phyloP scores from a whole-genome alignment of 2,797 vertebrate species.

The Falco naumanni region DNA sequence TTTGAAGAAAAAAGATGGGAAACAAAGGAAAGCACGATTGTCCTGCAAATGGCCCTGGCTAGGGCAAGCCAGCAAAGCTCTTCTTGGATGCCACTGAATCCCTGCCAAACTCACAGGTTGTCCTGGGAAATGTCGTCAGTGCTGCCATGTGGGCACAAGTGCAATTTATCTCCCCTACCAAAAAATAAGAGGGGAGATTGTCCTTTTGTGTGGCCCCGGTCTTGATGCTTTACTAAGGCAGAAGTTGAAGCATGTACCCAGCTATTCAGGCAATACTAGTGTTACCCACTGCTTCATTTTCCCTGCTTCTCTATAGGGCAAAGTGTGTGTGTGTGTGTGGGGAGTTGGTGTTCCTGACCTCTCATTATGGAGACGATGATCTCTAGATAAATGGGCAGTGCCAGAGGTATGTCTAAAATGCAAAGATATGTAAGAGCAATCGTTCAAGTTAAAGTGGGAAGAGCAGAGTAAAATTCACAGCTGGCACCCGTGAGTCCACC shows the following conservation, averaged over 20 bases:
- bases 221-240: background rate
- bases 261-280: background rate
- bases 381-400: background rate
- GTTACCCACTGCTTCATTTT: background rate
- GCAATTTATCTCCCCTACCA: background rate
- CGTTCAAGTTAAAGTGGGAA: background rate
- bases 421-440: background rate
- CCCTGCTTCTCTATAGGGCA: background rate
- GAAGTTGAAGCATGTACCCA: background rate
- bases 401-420: background rate
- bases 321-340: too few relatives aligned
- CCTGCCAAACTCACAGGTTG: background rate
- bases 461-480: background rate
- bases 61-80: background rate
- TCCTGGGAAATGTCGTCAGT: background rate
- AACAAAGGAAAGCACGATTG: background rate
- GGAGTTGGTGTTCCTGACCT: background rate
- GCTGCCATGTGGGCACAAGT: background rate
- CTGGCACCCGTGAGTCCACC: background rate
- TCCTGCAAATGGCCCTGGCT: background rate
- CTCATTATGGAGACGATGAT: background rate
- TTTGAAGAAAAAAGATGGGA: background rate
- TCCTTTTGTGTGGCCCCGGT: background rate
- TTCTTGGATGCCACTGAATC: background rate
- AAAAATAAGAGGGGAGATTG: background rate